Conservation (phyloP, 1,140 invertebrate species). For the Drosophila seguyi region DNA sequence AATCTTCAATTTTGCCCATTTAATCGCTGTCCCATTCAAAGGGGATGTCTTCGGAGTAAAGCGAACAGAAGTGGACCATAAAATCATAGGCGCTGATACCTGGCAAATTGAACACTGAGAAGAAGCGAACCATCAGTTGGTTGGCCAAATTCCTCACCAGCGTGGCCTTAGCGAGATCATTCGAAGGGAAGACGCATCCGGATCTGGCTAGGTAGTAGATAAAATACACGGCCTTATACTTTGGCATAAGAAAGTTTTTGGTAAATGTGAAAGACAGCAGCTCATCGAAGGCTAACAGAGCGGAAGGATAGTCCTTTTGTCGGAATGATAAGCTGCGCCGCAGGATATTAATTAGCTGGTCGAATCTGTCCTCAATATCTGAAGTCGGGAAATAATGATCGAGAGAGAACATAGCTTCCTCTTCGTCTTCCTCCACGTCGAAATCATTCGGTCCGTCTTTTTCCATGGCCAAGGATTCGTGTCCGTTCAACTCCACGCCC, state of each 20-base stretch:
- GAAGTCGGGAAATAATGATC: background rate
- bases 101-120: background rate
- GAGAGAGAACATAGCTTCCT: background rate
- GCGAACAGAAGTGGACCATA: constrained; percentile 22
- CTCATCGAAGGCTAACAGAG: background rate
- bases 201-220: background rate
- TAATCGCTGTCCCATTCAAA: background rate
- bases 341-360: background rate
- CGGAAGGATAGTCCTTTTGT: background rate
- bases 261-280: background rate
- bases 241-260: background rate
- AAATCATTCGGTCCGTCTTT: too few relatives aligned
- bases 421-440: too few relatives aligned
- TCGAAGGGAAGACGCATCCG: background rate
- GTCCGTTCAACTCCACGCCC: too few relatives aligned
- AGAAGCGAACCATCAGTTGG: constrained; percentile 17
- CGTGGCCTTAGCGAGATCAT: background rate
- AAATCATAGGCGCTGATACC: constrained; percentile 10
- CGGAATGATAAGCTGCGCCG: background rate
- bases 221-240: background rate
- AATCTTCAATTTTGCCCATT: background rate
- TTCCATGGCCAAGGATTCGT: too few relatives aligned
- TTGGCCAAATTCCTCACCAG: constrained; percentile 4
- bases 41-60: background rate
- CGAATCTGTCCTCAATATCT: background rate